A percentile compares a stretch with the other conserved stretches of the same genome.
phyloP scores from a whole-genome alignment of 2,888 invertebrate genomes.

The Agriopis aurantiaria region DNA sequence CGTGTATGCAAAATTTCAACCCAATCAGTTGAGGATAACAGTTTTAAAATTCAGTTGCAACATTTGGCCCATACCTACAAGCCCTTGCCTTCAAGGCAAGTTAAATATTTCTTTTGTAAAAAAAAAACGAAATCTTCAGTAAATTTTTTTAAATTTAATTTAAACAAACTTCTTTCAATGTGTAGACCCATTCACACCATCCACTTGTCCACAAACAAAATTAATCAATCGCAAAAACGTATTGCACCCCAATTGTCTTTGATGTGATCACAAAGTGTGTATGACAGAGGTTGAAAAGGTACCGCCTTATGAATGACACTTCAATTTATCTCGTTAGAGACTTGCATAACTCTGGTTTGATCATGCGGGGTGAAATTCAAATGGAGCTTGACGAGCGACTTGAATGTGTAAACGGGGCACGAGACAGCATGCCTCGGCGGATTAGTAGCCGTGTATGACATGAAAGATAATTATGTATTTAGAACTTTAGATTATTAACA shows the following conservation, averaged over 20 bases:
- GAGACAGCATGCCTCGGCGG: conserved; percentile 34
- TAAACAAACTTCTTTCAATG: conserved; percentile 1
- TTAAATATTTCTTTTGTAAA: too few relatives aligned
- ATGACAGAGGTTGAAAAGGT: conserved; percentile 62
- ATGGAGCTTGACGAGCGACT: conserved; percentile 42
- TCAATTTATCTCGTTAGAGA: conserved; percentile 73
- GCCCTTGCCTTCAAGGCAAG: too few relatives aligned
- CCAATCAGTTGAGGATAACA: too few relatives aligned
- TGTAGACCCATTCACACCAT: conserved; percentile 28
- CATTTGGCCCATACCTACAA: too few relatives aligned
- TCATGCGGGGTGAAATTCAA: conserved; percentile 69
- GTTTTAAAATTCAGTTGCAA: too few relatives aligned
- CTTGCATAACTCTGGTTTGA: conserved; percentile 58
- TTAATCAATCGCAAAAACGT: conserved; percentile 38
- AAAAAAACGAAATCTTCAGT: too few relatives aligned
- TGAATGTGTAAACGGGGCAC: conserved; percentile 41
- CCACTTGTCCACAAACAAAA: conserved; percentile 25
- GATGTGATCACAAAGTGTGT: conserved; percentile 58
- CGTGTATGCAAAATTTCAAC: too few relatives aligned
- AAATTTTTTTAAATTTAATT: background rate
- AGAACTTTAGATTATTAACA: background rate
- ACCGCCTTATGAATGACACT: conserved; percentile 61
- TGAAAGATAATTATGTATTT: background rate
- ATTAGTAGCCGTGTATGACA: conserved; percentile 24
- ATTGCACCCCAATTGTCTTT: conserved; percentile 55